phyloP scores from a whole-genome alignment of 2,888 invertebrate genomes.

The Neuroscelio doddi region DNA sequence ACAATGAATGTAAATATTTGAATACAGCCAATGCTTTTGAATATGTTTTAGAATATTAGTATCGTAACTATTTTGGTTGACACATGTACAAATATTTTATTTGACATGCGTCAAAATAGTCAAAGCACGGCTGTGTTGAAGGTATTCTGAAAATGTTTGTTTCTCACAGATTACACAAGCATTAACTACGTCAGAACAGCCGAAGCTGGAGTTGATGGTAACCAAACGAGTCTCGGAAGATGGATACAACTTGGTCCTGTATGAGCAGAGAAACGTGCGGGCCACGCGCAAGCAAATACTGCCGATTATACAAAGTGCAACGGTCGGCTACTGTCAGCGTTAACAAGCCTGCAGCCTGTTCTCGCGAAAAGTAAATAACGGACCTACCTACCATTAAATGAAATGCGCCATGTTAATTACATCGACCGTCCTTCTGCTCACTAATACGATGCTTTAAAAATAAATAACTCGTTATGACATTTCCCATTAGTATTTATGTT shows the following conservation, averaged over 20 bases:
- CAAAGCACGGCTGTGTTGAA: too few species aligned
- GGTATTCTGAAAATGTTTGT: constrained; percentile 24
- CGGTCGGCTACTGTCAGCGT: constrained; percentile 44
- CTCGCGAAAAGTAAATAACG: constrained; percentile 32
- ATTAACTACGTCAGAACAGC: constrained; percentile 51
- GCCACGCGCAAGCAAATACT: constrained; percentile 81
- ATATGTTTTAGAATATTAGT: too few species aligned
- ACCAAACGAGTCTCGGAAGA: constrained; percentile 46
- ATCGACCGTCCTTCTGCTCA: constrained; percentile 22
- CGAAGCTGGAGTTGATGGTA: constrained; percentile 55
- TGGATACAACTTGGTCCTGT: constrained; percentile 67
- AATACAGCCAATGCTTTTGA: too few species aligned
- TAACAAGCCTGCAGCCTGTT: constrained; percentile 45
- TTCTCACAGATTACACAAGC: constrained; percentile 55
- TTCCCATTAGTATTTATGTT: background rate
- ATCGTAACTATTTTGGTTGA: too few species aligned
- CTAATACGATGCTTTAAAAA: constrained; percentile 12
- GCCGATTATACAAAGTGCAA: constrained; percentile 76
- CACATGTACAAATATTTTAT: too few species aligned
- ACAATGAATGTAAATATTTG: too few species aligned
- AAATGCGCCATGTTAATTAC: constrained; percentile 49
- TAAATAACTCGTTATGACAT: constrained; percentile 33
- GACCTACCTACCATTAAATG: constrained; percentile 40
- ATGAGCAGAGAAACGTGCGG: constrained; percentile 76
- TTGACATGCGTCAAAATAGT: constrained; percentile 2